phyloP scores from a whole-genome alignment of 1,140 invertebrate species.

The Dreissena rostriformis region DNA sequence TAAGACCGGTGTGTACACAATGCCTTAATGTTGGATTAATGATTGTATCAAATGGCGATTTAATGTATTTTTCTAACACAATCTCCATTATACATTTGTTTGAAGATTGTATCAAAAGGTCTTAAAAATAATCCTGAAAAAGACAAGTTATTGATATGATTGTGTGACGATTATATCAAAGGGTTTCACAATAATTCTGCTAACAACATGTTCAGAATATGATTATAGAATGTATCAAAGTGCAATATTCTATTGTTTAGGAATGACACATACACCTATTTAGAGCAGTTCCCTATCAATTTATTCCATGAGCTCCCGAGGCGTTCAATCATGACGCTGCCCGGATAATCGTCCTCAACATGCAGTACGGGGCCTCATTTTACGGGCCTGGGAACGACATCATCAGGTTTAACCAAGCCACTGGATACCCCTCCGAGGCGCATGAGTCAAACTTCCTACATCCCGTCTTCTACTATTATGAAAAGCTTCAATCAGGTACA shows the following conservation, averaged over 20 bases:
- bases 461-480: conserved; percentile 82
- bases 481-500: conserved; percentile 79
- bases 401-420: conserved; percentile 81
- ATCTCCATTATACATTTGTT: no score
- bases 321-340: conserved; percentile 74
- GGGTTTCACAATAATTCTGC: no score
- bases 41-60: no score
- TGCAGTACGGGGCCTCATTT: conserved; percentile 82
- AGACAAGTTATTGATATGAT: no score
- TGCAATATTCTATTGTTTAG: conserved; percentile 10
- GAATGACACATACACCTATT: conserved; percentile 58
- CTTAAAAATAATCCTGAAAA: no score
- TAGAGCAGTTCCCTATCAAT: conserved; percentile 81
- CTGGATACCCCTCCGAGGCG: conserved; percentile 80
- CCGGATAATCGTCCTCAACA: conserved; percentile 77
- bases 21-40: no score
- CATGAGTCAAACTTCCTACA: conserved; percentile 83
- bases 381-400: conserved; percentile 83
- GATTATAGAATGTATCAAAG: no score
- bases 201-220: no score
- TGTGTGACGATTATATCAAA: no score
- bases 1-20: no score
- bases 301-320: conserved; percentile 77
- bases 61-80: no score
- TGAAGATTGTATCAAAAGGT: no score